These are phyloP conservation scores for Zaprionus gabonicus DNA, from an alignment of 1,140 invertebrate genomes.

Conservation along the genomic window DNA sequence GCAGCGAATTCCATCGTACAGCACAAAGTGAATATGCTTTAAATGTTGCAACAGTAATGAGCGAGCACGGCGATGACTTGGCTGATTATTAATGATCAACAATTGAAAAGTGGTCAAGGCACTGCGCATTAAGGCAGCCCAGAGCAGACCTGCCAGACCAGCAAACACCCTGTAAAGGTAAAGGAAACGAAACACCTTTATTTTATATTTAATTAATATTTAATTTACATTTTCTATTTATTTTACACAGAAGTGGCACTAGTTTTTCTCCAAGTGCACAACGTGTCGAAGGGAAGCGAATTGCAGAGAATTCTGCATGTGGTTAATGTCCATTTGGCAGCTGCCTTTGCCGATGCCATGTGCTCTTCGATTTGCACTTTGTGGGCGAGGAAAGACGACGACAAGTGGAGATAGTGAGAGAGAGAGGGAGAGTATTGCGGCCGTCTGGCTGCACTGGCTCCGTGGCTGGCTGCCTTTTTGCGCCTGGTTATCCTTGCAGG, in stretches of 20 bases:
- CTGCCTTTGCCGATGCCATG: slow-evolving; percentile 47
- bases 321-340: slow-evolving; percentile 70
- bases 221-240: not conserved
- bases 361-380: slow-evolving; percentile 67
- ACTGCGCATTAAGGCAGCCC: too few species aligned
- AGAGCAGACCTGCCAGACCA: not conserved
- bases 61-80: slow-evolving; percentile 11
- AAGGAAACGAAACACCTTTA: not conserved
- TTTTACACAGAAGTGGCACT: not conserved
- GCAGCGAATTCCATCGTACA: slow-evolving; percentile 5
- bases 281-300: not conserved
- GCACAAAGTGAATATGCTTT: slow-evolving; percentile 45
- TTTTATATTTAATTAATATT: not conserved
- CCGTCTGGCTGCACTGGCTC: not conserved
- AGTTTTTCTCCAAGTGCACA: slow-evolving; percentile 19
- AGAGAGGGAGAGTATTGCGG: not conserved
- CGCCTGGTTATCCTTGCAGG: slow-evolving; percentile 10
- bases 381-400: slow-evolving; percentile 1
- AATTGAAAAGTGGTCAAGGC: slow-evolving; percentile 35
- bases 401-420: not conserved
- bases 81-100: slow-evolving; percentile 40
- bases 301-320: slow-evolving; percentile 65
- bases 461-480: slow-evolving; percentile 13
- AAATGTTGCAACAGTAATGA: slow-evolving; percentile 43
- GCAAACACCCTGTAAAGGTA: not conserved